These are phyloP conservation scores for Holothuria glaberrima DNA, from an alignment of 35 echinoderm and acorn worm genomes.

Conservation along the genomic window DNA sequence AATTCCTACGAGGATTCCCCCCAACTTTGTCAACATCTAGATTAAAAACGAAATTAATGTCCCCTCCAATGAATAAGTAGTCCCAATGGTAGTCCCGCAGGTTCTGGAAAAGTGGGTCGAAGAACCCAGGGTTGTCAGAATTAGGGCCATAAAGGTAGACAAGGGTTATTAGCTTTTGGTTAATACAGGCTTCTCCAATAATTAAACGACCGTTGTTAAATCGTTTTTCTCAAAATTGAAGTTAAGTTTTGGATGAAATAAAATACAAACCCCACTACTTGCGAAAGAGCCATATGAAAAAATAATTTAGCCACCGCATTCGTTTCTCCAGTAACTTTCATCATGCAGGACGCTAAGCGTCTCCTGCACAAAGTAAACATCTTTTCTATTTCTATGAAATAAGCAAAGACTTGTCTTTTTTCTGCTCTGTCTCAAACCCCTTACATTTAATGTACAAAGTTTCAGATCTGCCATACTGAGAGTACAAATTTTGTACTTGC, in stretches of 20 bases:
- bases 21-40: slow-evolving; percentile 1
- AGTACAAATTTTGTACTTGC: too few relatives aligned
- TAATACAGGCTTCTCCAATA: not conserved
- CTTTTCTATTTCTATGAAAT: not conserved
- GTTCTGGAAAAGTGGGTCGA: not conserved
- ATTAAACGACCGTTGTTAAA: not conserved
- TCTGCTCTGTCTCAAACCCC: not conserved
- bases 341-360: not conserved
- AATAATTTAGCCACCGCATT: slow-evolving; percentile 6
- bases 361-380: not conserved
- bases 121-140: not conserved
- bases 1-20: slow-evolving; percentile 12
- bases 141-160: not conserved
- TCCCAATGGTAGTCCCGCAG: not conserved
- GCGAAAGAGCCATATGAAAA: not conserved
- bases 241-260: slow-evolving; percentile 9
- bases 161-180: not conserved
- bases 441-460: not conserved
- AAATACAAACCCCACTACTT: not conserved
- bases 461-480: not conserved
- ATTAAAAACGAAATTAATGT: slow-evolving; percentile 28
- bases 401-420: not conserved
- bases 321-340: not conserved
- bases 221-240: not conserved
- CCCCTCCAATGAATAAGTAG: slow-evolving; percentile 3